Conservation (phyloP, 2,797 vertebrate species). For the Hydrophis major region DNA sequence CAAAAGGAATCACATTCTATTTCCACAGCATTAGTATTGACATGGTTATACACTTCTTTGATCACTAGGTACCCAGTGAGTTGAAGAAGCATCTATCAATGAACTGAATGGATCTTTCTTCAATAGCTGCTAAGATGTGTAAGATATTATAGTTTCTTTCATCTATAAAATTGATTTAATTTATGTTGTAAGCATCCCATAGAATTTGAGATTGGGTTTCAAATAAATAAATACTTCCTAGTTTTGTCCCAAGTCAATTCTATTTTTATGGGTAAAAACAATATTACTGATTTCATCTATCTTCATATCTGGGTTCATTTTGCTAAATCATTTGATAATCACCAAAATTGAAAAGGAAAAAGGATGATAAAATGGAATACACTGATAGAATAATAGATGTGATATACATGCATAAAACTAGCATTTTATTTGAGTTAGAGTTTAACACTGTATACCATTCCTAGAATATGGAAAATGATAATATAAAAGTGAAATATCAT, state of each 20-base stretch:
- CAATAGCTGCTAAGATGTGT: not conserved
- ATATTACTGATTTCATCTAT: not conserved
- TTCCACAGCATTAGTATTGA: not conserved
- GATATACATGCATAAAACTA: not conserved
- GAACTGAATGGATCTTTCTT: not conserved
- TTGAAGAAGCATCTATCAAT: not conserved
- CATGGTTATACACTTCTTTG: not conserved
- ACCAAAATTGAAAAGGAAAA: not conserved
- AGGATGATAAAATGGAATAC: not conserved
- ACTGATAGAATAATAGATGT: not conserved
- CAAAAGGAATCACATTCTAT: not conserved
- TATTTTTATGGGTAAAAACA: not conserved
- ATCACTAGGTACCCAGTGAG: not conserved
- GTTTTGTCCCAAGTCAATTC: not conserved
- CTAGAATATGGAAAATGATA: not conserved
- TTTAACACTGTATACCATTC: not conserved
- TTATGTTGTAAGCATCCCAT: not conserved
- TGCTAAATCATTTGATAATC: not conserved
- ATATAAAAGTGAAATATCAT: not conserved
- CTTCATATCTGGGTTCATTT: not conserved
- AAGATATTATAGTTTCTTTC: not conserved
- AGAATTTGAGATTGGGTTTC: not conserved
- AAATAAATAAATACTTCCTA: not conserved
- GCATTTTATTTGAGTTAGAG: not conserved
- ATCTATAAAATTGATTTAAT: not conserved